These are phyloP conservation scores for Acanthacorydalis orientalis DNA, from an alignment of 2,888 invertebrate species.

Conservation along the genomic window DNA sequence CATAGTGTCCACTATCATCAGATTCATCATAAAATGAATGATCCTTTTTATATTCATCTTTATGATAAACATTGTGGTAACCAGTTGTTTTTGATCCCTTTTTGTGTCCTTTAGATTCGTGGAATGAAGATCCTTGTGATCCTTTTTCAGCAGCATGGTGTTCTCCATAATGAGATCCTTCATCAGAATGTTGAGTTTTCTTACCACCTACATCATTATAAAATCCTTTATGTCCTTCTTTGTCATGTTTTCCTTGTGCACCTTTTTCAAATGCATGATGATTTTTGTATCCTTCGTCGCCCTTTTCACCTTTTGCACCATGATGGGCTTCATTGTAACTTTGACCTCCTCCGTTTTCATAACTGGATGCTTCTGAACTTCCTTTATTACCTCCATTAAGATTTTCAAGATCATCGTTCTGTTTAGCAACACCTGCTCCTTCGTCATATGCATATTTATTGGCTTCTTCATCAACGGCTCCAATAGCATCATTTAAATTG, in stretches of 20 bases:
- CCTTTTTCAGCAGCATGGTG: conserved; percentile 33
- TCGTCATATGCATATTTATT: conserved; percentile 2
- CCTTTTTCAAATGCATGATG: conserved; percentile 37
- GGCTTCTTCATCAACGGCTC: conserved; percentile 3
- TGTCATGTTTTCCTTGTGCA: conserved; percentile 34
- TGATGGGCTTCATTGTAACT: conserved; percentile 31
- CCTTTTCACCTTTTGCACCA: conserved; percentile 35
- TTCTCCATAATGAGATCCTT: conserved; percentile 35
- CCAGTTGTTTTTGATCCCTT: conserved; percentile 55
- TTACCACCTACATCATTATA: conserved; percentile 34
- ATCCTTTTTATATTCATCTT: conserved; percentile 63
- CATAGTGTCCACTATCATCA: conserved; percentile 45
- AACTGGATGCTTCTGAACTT: conserved; percentile 8
- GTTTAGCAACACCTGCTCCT: background rate
- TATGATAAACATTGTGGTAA: conserved; percentile 55
- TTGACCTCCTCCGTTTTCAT: conserved; percentile 27
- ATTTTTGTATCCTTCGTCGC: conserved; percentile 35
- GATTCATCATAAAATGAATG: conserved; percentile 60
- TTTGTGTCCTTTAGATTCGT: conserved; percentile 40
- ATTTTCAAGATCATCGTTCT: background rate
- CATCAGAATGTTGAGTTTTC: conserved; percentile 35
- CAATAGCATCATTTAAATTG: conserved; percentile 19
- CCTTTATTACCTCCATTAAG: conserved; percentile 5
- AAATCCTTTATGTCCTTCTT: conserved; percentile 33
- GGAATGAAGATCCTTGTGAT: conserved; percentile 38